A percentile compares a stretch with the other conserved stretches of the same genome.
Conservation (phyloP, 2,113 vertebrate genomes). For the Otocyon megalotis region DNA sequence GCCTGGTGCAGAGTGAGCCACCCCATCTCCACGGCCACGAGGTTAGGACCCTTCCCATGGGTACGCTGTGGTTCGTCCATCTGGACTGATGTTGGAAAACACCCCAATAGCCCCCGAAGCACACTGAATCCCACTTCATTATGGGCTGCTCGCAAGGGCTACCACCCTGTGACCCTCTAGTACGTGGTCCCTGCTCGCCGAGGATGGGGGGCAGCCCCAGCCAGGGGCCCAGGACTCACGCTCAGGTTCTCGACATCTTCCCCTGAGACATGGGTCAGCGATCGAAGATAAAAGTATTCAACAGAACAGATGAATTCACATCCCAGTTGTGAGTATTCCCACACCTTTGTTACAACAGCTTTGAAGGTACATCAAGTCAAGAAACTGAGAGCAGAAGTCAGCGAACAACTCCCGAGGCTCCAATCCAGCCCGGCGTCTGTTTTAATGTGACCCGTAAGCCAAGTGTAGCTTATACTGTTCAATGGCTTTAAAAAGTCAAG, state of each 20-base stretch:
- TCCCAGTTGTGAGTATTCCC: neutral
- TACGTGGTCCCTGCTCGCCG: accelerated
- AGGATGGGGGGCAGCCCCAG: accelerated
- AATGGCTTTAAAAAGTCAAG: neutral
- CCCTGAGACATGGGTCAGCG: neutral
- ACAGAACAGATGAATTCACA: neutral
- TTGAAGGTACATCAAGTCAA: neutral
- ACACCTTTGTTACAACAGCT: neutral
- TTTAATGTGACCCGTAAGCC: neutral
- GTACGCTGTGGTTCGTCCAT: neutral
- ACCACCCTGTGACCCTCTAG: neutral
- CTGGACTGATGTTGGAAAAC: neutral
- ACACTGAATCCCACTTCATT: neutral
- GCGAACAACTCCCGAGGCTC: neutral
- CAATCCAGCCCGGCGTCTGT: accelerated
- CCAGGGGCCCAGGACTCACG: accelerated
- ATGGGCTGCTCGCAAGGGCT: neutral
- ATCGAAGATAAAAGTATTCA: neutral
- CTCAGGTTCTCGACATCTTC: neutral
- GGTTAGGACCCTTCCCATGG: neutral
- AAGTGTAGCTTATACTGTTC: neutral
- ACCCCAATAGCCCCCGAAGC: neutral
- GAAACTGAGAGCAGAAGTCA: neutral
- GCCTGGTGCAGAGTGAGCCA: neutral
- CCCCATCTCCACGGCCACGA: neutral